Evolutionary conservation across 2,888 invertebrate species (phyloP), one percentile per base, ranked within the genome.

Genomic region (Drosophila meridionalis): DNA sequence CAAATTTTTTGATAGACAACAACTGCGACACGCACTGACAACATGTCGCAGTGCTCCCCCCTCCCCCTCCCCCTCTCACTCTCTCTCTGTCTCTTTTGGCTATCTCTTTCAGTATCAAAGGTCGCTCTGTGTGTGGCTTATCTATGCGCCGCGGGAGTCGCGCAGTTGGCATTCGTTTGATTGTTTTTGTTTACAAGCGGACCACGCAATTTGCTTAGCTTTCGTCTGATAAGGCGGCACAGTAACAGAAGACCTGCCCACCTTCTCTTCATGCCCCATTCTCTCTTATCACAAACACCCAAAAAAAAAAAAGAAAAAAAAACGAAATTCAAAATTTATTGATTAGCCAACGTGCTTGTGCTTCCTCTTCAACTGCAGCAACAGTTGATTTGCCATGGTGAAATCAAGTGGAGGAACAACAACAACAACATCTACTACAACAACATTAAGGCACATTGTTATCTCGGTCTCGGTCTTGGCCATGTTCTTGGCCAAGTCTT

Each of bases 161-260:
- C 34, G 58, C 68, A 59, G 45, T 69, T 61, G 48, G 43, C 65
- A 58, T 40, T 43, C 26, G 55, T 28, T 66, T 67, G 71, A 82
- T 85, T 87, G 80, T 73, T 77, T 71, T 84, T 84, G 89, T 87
- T 87, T 84, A 82, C 89, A 73, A 67, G 56, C 78, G 52, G 43
- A 69, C 77, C 84, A 84, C 84, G 87, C 82, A 89, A 82, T 79
- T 79, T 63, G 76, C 72, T 74, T 73, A 69, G 80, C 36, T 68
- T 38, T 28, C 36, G 67, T 36, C 53, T 72, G 84, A 89, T 89
- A 87, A 89, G 76, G 59, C 45, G 26, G 40, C 32, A 69, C 30
- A 56, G 32, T n/a, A 0, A 36, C 20, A 34, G 12, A 20, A 20
- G 9, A 0, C 2, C 32, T 0, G 11, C 36, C 47, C 0, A 5